Base-by-base conservation (phyloP, 2,113 vertebrate genomes). In the Phalacrocorax carbo region DNA sequence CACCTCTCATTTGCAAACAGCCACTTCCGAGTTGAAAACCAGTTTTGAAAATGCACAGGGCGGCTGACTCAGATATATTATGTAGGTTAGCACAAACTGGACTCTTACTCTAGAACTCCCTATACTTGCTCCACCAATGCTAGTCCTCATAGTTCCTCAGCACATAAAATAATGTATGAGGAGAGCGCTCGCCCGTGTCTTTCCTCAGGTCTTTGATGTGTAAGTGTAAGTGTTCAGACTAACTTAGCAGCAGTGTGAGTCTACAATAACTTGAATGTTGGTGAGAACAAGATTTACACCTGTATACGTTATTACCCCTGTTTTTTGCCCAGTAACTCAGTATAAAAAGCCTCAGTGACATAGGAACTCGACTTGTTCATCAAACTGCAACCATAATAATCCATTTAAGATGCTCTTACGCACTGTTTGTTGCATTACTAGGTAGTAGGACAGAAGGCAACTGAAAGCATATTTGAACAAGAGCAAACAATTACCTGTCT, bases 401-500 rank as follows among this genome's bases (percentile, higher is more conserved):
- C 25, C 10, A 65, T 34, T 88, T 69, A 42, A 61, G 95, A 65
- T 61, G 69, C 29, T 86, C 42, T 57, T 52, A 52, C 26, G 48
- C 30, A 7, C 16, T 79, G 34, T 46, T 73, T 54, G 8, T 29
- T 85, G 69, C 51, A 48, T n/a, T 65, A 40, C 18, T 46, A 79
- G 11, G 38, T 48, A 76, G 54, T 15, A 94, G 66, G n/a, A 71
- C 29, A 82, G 62, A 58, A 77, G 25, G 68, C 44, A 86, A 61
- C 14, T 34, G 36, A 68, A 66, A 57, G n/a, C 12, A 11, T 48
- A 72, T 9, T 62, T 72, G 38, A 85, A 73, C 19, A 9, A 11
- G 6, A 44, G 25, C 1, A 22, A 73, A 27, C 15, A 7, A 76
- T 91, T 75, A 99, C 99, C 99, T 5, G 98, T 99, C 95, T 99